These are phyloP conservation scores for Acanthiza pusilla DNA, from an alignment of 2,797 vertebrate genomes.

Conservation along the genomic window DNA sequence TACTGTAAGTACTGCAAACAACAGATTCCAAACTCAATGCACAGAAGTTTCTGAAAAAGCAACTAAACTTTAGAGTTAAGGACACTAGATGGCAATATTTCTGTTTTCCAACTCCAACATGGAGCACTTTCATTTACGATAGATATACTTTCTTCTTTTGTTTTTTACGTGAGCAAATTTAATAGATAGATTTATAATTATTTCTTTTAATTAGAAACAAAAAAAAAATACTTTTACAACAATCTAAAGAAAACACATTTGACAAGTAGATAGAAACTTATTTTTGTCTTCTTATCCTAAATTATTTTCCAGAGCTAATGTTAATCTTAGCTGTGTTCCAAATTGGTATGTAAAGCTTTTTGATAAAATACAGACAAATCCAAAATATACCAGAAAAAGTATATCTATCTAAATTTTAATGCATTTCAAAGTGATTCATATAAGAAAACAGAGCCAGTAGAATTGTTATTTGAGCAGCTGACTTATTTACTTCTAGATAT, in stretches of 20 bases:
- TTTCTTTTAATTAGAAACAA: background rate
- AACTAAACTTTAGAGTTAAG: background rate
- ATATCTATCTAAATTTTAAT: background rate
- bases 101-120: background rate
- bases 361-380: background rate
- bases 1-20: background rate
- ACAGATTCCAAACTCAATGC: background rate
- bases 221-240: background rate
- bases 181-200: background rate
- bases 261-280: background rate
- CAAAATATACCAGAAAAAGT: background rate
- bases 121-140: background rate
- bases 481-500: background rate
- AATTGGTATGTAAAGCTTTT: background rate
- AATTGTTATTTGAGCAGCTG: background rate
- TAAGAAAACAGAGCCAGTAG: background rate
- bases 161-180: background rate
- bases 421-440: background rate
- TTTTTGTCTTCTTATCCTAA: background rate
- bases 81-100: slow-evolving; percentile 73
- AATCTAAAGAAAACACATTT: background rate
- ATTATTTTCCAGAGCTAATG: background rate
- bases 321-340: background rate
- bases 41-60: background rate
- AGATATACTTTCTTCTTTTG: background rate